Conservation (phyloP, 2,113 vertebrate genomes). For the Paralichthys olivaceus region DNA sequence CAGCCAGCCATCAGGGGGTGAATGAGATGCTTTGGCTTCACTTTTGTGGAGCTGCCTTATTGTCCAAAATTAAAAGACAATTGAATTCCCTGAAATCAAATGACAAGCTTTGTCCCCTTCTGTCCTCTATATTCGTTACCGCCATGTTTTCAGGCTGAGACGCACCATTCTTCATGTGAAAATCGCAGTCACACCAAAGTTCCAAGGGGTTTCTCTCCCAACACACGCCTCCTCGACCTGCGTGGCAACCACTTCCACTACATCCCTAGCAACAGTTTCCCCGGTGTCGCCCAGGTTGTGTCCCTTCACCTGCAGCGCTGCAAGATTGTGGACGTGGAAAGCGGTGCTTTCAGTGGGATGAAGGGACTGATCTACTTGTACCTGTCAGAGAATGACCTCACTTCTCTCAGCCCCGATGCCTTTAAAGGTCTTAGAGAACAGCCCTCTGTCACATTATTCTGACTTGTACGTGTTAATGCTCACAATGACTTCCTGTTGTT, state of each 20-base stretch:
- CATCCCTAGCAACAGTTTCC: slow-evolving; percentile 85
- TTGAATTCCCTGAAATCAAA: not conserved
- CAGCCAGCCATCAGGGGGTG: too few species aligned
- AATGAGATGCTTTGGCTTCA: too few species aligned
- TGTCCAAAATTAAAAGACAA: too few species aligned
- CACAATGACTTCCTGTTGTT: not conserved
- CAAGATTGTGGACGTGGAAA: slow-evolving; percentile 80
- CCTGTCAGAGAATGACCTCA: slow-evolving; percentile 89
- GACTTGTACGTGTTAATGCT: not conserved
- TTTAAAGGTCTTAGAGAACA: slow-evolving; percentile 78
- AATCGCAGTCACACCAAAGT: slow-evolving; percentile 84
- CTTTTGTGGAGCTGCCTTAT: too few species aligned
- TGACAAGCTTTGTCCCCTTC: not conserved
- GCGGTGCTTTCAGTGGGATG: slow-evolving; percentile 86
- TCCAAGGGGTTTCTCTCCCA: slow-evolving; percentile 86
- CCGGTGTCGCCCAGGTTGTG: slow-evolving; percentile 81
- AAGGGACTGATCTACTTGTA: slow-evolving; percentile 91
- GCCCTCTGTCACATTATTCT: not conserved
- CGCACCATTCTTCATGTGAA: slow-evolving; percentile 86
- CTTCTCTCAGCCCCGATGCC: slow-evolving; percentile 77
- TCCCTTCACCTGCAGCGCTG: slow-evolving; percentile 94
- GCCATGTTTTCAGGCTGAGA: slow-evolving; percentile 64
- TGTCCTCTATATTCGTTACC: not conserved
- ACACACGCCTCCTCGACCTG: slow-evolving; percentile 88
- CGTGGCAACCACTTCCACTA: slow-evolving; percentile 84